These are phyloP conservation scores for Mustela lutreola DNA, from an alignment of 2,113 vertebrate species.

Conservation along the genomic window DNA sequence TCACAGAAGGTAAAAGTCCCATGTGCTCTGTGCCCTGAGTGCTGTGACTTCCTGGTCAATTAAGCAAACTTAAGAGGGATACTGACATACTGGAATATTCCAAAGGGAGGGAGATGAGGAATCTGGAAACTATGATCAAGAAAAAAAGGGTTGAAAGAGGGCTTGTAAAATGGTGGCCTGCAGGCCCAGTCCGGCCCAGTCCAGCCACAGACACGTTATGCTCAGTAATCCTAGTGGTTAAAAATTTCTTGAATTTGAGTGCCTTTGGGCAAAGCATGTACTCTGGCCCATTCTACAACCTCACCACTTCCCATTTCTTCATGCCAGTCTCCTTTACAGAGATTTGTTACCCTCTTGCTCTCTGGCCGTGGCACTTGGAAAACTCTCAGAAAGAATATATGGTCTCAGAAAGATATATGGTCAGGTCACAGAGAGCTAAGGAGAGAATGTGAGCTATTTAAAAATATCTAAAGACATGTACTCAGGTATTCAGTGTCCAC, in stretches of 20 bases:
- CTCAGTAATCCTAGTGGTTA: not conserved
- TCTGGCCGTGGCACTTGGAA: not conserved
- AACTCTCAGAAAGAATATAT: slow-evolving; percentile 5
- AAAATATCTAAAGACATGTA: not conserved
- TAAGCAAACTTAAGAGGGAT: slow-evolving; percentile 42
- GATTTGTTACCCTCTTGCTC: not conserved
- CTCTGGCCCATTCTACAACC: not conserved
- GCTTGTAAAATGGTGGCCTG: slow-evolving; percentile 46
- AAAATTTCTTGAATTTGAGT: not conserved
- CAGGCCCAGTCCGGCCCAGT: not conserved
- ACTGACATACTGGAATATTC: slow-evolving; percentile 2
- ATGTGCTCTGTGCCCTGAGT: not conserved
- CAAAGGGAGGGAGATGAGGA: not conserved
- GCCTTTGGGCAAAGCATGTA: not conserved
- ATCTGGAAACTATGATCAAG: slow-evolving; percentile 45
- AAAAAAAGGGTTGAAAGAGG: not conserved
- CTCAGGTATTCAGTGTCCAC: not conserved
- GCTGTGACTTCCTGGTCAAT: not conserved
- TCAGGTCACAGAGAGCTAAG: not conserved
- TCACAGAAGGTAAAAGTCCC: slow-evolving; percentile 28
- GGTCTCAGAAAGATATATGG: not conserved
- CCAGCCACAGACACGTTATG: not conserved
- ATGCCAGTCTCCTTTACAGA: not conserved
- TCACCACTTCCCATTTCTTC: not conserved
- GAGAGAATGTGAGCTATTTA: slow-evolving; percentile 27